phyloP scores from a whole-genome alignment of 2,888 invertebrate species.

The Cancer borealis region DNA sequence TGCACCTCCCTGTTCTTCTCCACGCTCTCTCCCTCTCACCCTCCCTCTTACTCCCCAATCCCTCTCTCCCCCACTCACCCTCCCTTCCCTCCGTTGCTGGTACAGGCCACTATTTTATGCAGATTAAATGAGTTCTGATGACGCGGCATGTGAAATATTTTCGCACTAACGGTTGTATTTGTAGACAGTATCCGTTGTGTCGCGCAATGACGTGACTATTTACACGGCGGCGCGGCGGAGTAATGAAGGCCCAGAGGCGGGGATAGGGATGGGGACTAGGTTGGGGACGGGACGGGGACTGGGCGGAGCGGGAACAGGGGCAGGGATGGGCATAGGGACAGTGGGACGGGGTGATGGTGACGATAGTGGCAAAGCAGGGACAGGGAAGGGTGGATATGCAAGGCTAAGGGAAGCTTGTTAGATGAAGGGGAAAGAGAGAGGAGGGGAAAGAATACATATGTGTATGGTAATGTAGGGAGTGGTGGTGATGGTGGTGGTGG shows the following conservation, averaged over 20 bases:
- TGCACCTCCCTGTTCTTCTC: not conserved
- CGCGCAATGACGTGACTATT: conserved; percentile 47
- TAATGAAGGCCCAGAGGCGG: conserved; percentile 17
- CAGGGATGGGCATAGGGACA: not conserved
- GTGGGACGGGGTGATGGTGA: not conserved
- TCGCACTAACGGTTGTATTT: conserved; percentile 49
- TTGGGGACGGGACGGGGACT: not conserved
- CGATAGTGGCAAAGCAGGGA: not conserved
- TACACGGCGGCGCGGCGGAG: conserved; percentile 34
- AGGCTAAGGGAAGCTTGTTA: not conserved
- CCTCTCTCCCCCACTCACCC: not conserved
- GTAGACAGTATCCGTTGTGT: conserved; percentile 50
- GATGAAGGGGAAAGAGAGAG: not conserved
- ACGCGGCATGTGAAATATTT: conserved; percentile 49
- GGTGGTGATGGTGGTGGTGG: not conserved
- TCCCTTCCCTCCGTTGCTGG: not conserved
- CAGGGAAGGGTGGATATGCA: not conserved
- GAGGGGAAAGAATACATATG: too few relatives aligned
- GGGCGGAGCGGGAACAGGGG: not conserved
- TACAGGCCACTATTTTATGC: conserved; percentile 51
- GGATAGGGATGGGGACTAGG: not conserved
- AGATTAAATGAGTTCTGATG: conserved; percentile 51
- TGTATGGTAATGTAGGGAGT: not conserved
- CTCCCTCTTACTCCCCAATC: not conserved
- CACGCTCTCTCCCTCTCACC: not conserved